Base-by-base conservation (phyloP, 2,888 invertebrate species). In the Xanthorhoe spadicearia region DNA sequence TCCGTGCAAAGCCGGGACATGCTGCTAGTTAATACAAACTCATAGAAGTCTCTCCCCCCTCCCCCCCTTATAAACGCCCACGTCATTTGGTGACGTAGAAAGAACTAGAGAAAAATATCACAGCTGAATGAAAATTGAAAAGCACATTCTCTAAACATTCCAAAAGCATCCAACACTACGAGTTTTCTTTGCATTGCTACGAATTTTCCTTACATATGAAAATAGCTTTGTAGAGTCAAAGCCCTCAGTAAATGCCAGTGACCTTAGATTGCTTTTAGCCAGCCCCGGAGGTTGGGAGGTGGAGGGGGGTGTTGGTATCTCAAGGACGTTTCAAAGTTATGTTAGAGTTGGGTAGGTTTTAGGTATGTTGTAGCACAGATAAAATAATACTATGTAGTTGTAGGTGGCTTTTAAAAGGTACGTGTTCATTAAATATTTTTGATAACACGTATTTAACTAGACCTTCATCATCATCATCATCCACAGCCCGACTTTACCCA, bases 201-300 rank as follows among this genome's bases (percentile, higher is more conserved):
- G 38, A 43, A 3, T 13, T 43, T 43, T 10, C 13, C 3, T 43
- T 43, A 3, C 38, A 4, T 38, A 13, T 43, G 17, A 52, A 53
- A 17, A 35, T 7, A 38, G 18, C 38, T 43, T 23, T 48, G 56
- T 46, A 48, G 28, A 32, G 28, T 32, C 43, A 52, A 52, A 56
- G 56, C 18, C 18, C 48, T 4, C 10, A 23, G 8, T 50, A 32
- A 57, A 49, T 60, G 63, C 10, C 63, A 53, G n/a, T 63, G 67
- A 67, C 67, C 63, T 57, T 57, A 28, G 63, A 60, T 51, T 19
- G 63, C 56, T 63, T 53, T 53, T 38, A 60, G 52, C 58, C 51
- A 59, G 62, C 59, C 55, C 18, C 38, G 43, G 49, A 18, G 17
- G 32, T 48, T 23, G 23, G 51, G n/a, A 10, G 46, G 43, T 17